Evolutionary conservation across 2,888 invertebrate genomes (phyloP).

Genomic region (Drosophila dives): DNA sequence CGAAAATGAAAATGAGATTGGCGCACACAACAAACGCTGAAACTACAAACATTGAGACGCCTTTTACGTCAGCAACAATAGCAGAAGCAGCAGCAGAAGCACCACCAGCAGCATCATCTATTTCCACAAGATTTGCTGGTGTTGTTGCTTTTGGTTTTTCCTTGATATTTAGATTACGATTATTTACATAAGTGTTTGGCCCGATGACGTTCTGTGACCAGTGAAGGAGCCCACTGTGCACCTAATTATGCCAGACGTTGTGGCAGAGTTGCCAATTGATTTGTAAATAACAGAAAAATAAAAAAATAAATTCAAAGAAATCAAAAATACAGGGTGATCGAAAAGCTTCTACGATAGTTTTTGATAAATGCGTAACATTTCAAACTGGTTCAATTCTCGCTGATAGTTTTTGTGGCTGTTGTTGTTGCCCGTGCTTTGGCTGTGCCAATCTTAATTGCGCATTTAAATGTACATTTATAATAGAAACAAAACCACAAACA

Average conservation of each 20-base stretch:
- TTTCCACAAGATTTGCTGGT: constrained; percentile 33
- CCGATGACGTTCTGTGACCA: constrained; percentile 60
- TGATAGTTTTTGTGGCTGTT: constrained; percentile 50
- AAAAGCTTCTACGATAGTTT: constrained; percentile 14
- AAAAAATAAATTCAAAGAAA: constrained; percentile 1
- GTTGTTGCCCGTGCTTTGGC: constrained; percentile 48
- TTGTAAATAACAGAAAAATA: constrained; percentile 35
- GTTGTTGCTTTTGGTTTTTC: constrained; percentile 33
- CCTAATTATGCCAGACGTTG: constrained; percentile 65
- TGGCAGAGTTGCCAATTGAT: constrained; percentile 51
- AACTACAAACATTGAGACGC: constrained; percentile 18
- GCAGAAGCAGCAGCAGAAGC: constrained; percentile 32
- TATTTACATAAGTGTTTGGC: constrained; percentile 46
- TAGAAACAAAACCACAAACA: constrained; percentile 40
- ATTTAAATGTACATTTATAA: constrained; percentile 70
- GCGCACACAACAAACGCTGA: constrained; percentile 28
- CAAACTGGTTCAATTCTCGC: constrained; percentile 76
- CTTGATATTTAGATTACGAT: constrained; percentile 64
- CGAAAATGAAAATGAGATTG: constrained; percentile 75
- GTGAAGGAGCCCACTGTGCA: constrained; percentile 39
- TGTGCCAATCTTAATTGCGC: constrained; percentile 80
- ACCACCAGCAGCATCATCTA: constrained; percentile 42
- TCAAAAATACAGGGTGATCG: constrained; percentile 27
- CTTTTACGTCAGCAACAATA: constrained; percentile 67
- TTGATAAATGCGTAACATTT: constrained; percentile 70